Conservation (phyloP, 2,113 vertebrate genomes). For the Dasypus novemcinctus region DNA sequence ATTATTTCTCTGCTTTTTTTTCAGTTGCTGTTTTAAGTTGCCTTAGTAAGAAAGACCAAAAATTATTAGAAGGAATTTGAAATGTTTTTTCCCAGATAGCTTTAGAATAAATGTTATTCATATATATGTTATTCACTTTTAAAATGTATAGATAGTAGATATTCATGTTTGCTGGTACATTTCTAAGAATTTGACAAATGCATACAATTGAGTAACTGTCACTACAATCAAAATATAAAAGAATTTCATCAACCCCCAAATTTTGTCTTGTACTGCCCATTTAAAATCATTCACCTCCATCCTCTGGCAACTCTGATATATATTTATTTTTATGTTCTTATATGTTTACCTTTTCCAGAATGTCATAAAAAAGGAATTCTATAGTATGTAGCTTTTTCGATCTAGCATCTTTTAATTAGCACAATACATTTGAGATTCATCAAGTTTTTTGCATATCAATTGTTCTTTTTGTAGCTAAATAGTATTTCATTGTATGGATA, state of each 20-base stretch:
- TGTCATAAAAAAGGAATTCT: neutral
- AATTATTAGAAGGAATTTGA: constrained; percentile 30
- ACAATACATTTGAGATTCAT: neutral
- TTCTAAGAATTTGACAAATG: constrained; percentile 19
- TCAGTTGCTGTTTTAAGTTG: neutral
- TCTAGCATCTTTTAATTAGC: neutral
- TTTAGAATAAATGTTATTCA: neutral
- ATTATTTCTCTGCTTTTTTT: neutral
- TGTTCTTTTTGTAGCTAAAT: constrained; percentile 22
- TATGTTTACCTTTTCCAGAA: neutral
- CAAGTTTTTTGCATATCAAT: neutral
- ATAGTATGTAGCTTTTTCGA: neutral
- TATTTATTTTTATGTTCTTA: neutral
- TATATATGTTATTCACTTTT: neutral
- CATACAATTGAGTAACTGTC: neutral
- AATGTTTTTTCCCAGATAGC: neutral
- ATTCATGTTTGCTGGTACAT: neutral
- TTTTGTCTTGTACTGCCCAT: neutral
- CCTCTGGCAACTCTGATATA: neutral
- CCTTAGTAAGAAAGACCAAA: constrained; percentile 20
- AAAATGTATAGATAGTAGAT: neutral
- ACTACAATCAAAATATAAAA: neutral
- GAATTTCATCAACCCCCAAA: neutral
- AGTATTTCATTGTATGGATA: neutral
- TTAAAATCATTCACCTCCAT: neutral